Base-by-base conservation (phyloP, 2,888 invertebrate species). In the Phlogophora meticulosa region DNA sequence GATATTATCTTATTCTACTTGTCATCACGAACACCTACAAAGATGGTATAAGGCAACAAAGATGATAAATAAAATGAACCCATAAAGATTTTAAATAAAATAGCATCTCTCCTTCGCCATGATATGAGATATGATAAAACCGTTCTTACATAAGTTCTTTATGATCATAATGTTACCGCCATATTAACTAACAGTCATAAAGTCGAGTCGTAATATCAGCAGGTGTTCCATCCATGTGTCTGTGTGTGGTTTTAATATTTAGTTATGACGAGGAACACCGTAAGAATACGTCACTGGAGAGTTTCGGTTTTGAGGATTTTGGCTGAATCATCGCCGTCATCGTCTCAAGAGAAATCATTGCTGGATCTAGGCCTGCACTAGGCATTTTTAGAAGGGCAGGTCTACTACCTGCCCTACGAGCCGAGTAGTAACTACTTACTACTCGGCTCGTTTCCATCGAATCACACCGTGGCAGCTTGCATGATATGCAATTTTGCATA, bases 161-260 rank as follows among this genome's bases (percentile, higher is more conserved):
- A 78, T 46, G 76, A 32, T n/a, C 11, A 48, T 63, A 68, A 76
- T 52, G 49, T 65, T 76, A 76, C 62, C 72, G 57, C n/a, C 17
- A 55, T 63, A 78, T 72, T 72, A 78, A 78, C 64, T 72, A 24
- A 52, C 15, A 46, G 42, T 62, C 80, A 43, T 69, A 71, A 80
- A 67, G 55, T 28, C 17, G 24, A 51, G 58, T 59, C 64, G 55
- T 79, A 67, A 79, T 28, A 53, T 57, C 66, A 48, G 66, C 74
- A 77, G 80, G 77, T 80, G 77, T 69, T 24, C 52, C 52, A 15
- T 24, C 52, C 52, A 15, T 52, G 20, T n/a, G 59, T 40, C 38
- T 52, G 22, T 61, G 43, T 51, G 62, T 34, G 69, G 55, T 42
- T 52, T 34, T 59, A 64, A 74, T 74, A 62, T 69, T 70, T 32